Percentiles rank a stretch among this genome's conserved stretches.
phyloP scores from a whole-genome alignment of 2,113 vertebrate genomes.

The Vulpes lagopus region DNA sequence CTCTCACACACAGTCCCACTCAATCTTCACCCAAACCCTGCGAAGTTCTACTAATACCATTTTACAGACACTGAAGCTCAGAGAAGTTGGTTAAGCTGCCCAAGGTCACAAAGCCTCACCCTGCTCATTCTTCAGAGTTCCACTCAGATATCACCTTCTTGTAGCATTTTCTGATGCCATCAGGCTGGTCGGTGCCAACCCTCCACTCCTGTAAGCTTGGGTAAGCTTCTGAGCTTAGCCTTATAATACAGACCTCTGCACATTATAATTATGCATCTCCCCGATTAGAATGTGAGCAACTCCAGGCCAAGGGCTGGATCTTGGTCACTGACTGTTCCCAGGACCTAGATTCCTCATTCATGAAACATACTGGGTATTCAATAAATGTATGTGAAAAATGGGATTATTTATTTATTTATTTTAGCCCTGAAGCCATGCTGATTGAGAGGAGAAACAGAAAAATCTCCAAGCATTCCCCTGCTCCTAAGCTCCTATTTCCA shows the following conservation, averaged over 20 bases:
- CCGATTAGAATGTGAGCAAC: background rate
- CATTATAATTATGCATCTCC: rapidly evolving
- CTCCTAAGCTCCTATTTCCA: background rate
- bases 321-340: background rate
- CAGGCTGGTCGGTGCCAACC: background rate
- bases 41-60: background rate
- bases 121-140: background rate
- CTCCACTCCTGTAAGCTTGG: background rate
- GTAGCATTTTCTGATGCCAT: background rate
- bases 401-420: background rate
- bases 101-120: background rate
- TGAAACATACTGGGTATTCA: background rate
- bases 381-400: background rate
- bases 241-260: background rate
- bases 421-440: background rate
- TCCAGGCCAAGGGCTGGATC: background rate
- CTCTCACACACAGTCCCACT: background rate
- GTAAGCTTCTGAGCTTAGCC: background rate
- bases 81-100: background rate
- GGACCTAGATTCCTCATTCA: background rate
- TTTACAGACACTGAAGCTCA: background rate
- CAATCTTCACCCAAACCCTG: background rate
- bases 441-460: background rate
- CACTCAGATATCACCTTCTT: rapidly evolving
- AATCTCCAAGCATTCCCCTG: background rate